A percentile compares a stretch with the other conserved stretches of the same genome.
Evolutionary conservation across 2,113 vertebrate genomes (phyloP).

Genomic region (Cygnus atratus): DNA sequence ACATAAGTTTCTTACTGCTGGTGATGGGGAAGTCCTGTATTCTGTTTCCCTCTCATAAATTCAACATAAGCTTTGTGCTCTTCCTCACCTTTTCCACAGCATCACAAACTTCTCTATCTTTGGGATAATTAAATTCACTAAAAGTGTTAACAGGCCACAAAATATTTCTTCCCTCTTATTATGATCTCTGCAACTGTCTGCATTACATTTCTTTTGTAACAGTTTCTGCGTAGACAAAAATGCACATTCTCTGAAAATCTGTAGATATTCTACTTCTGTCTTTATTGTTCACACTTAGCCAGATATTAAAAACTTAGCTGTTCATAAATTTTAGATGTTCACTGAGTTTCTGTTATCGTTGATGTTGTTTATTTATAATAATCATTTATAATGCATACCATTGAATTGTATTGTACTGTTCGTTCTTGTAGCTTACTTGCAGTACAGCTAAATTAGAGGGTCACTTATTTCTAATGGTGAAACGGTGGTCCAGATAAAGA

Average conservation of each 20-base stretch:
- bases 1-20: background rate
- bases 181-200: background rate
- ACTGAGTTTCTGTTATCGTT: background rate
- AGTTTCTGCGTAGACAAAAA: background rate
- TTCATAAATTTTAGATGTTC: background rate
- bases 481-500: background rate
- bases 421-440: background rate
- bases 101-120: background rate
- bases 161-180: background rate
- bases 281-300: background rate
- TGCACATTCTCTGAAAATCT: background rate
- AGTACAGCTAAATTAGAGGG: rapidly evolving
- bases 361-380: background rate
- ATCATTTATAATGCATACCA: no score
- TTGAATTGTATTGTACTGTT: background rate
- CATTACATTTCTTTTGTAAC: background rate
- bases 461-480: background rate
- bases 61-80: background rate
- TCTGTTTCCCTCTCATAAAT: background rate
- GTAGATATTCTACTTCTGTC: background rate
- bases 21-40: background rate
- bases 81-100: background rate
- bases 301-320: background rate
- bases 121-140: background rate
- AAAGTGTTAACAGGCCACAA: background rate